Conservation (phyloP, 2,888 invertebrate genomes). For the Sminthurinus aureus region DNA sequence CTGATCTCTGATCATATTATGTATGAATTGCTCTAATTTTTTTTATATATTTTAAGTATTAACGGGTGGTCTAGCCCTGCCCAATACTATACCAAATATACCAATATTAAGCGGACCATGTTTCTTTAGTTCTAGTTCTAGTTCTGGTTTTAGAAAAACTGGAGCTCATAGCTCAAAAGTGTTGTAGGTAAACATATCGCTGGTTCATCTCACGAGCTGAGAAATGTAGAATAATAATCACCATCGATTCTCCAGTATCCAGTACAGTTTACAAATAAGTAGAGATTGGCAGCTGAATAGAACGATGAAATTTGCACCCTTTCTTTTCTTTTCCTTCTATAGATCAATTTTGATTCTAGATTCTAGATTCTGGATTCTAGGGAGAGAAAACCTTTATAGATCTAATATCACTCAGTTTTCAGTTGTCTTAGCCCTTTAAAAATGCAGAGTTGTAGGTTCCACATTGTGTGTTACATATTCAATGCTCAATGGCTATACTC, state of each 20-base stretch:
- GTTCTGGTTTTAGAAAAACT: too few relatives aligned
- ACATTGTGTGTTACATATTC: neutral
- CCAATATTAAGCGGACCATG: too few relatives aligned
- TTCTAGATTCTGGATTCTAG: neutral
- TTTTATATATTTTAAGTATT: neutral
- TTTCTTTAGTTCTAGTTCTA: too few relatives aligned
- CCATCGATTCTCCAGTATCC: neutral
- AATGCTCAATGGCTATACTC: too few relatives aligned
- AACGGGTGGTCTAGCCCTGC: constrained; percentile 13
- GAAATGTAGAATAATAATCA: too few relatives aligned
- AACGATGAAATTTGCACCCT: constrained; percentile 51
- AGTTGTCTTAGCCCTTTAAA: too few relatives aligned
- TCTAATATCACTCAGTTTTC: too few relatives aligned
- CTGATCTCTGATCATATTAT: neutral
- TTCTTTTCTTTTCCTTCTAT: constrained; percentile 23
- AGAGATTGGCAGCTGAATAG: constrained; percentile 53
- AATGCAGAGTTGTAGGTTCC: too few relatives aligned
- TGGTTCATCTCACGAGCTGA: too few relatives aligned
- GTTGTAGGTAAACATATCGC: too few relatives aligned
- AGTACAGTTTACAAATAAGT: neutral
- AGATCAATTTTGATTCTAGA: neutral
- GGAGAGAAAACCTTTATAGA: neutral
- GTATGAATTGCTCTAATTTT: neutral
- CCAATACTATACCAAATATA: neutral
- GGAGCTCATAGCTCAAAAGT: too few relatives aligned